Evolutionary conservation across 2,888 invertebrate genomes (phyloP).

Genomic region (Mystacides longicornis): DNA sequence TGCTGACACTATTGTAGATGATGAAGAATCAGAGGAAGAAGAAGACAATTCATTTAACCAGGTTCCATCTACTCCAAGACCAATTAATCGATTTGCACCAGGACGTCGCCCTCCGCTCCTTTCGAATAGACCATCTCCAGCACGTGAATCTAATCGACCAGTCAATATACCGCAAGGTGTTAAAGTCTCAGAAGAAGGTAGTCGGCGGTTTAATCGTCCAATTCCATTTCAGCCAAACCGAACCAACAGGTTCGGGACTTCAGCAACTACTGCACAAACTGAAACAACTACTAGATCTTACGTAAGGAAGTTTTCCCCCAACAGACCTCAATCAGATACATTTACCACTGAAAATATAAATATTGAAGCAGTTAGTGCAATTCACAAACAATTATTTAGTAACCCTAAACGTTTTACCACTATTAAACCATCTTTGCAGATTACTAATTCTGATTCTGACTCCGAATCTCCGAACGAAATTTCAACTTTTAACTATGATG

Average conservation of each 20-base stretch:
- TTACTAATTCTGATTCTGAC: slow-evolving; percentile 14
- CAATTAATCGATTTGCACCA: slow-evolving; percentile 14
- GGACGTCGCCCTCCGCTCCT: slow-evolving; percentile 13
- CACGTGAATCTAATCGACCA: slow-evolving; percentile 21
- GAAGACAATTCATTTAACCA: slow-evolving; percentile 17
- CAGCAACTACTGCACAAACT: slow-evolving; percentile 15
- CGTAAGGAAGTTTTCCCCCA: slow-evolving; percentile 26
- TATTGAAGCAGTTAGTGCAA: slow-evolving; percentile 44
- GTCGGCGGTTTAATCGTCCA: slow-evolving; percentile 32
- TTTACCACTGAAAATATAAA: slow-evolving; percentile 36
- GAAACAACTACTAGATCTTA: slow-evolving; percentile 25
- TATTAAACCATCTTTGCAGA: slow-evolving; percentile 27
- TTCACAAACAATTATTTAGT: slow-evolving; percentile 48
- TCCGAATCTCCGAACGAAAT: slow-evolving; percentile 14
- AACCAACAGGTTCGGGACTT: slow-evolving; percentile 14
- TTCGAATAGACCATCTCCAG: slow-evolving; percentile 7
- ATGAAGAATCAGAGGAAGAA: slow-evolving; percentile 28
- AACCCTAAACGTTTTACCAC: slow-evolving; percentile 39
- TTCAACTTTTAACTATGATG: slow-evolving; percentile 18
- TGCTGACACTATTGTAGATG: slow-evolving; percentile 28
- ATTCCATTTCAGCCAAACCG: slow-evolving; percentile 21
- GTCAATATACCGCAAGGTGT: slow-evolving; percentile 21
- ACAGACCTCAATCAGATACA: slow-evolving; percentile 17
- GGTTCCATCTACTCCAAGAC: slow-evolving; percentile 18
- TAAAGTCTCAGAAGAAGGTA: slow-evolving; percentile 30